A percentile compares a stretch with the other conserved stretches of the same genome.
Conservation (phyloP, 2,797 vertebrate species). For the Triplophysa yarkandensis region DNA sequence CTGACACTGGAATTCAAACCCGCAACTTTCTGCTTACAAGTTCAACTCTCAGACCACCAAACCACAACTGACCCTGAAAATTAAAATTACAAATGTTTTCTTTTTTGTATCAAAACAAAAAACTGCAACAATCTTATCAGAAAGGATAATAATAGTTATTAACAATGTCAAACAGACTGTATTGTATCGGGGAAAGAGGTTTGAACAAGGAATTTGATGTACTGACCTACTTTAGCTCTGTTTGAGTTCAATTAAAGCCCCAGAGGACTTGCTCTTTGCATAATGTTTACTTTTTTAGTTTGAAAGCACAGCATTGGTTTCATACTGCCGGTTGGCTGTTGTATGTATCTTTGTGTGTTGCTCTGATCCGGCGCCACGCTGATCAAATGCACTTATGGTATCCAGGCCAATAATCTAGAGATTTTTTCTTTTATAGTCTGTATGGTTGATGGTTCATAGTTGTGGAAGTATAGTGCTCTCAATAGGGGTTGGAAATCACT, state of each 20-base stretch:
- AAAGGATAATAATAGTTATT: neutral
- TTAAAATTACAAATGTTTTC: too few relatives aligned
- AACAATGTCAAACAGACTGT: neutral
- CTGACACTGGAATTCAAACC: too few relatives aligned
- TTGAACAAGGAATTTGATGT: constrained; percentile 14
- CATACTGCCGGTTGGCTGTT: constrained; percentile 1
- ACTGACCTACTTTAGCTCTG: constrained; percentile 34
- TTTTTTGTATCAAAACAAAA: too few relatives aligned
- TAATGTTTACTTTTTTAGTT: constrained; percentile 35
- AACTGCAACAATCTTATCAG: too few relatives aligned
- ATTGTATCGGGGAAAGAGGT: neutral
- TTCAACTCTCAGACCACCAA: too few relatives aligned
- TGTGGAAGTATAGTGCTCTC: constrained; percentile 13
- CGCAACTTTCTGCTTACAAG: too few relatives aligned
- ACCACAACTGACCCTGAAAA: too few relatives aligned
- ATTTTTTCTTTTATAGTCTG: constrained; percentile 17
- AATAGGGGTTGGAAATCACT: constrained; percentile 23
- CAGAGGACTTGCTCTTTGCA: constrained; percentile 29
- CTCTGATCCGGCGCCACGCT: constrained; percentile 35
- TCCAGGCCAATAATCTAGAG: constrained; percentile 28
- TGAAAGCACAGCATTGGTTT: constrained; percentile 27
- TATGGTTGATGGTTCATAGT: constrained; percentile 26
- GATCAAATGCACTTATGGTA: constrained; percentile 34
- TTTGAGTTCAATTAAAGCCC: constrained; percentile 27
- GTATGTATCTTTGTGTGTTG: constrained; percentile 1